Evolutionary conservation across 1,140 invertebrate genomes (phyloP), one percentile per base, ranked within the genome.

Genomic region (Megalopta genalis): DNA sequence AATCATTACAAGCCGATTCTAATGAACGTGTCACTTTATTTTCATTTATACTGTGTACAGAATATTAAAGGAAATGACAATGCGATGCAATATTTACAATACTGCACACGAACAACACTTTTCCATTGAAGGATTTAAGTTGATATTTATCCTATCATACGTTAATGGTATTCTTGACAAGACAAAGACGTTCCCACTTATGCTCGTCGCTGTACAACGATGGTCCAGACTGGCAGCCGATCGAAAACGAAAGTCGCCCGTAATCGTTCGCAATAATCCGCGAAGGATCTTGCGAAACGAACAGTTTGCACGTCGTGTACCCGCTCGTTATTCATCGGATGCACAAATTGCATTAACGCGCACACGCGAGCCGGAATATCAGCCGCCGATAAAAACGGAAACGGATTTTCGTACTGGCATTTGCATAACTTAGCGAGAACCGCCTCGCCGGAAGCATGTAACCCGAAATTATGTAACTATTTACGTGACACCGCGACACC

Each of bases 341-440:
- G 23, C 23, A 27, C 9, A 42, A 54, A 66, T 74, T 57, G n/a
- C 16, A 27, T 74, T 66, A 74, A 66, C 23, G 32, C 23, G 8
- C 25, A 16, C 49, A 68, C 52, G 23, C 54, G 32, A 25, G 14
- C 2, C 21, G 37, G n/a, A 66, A 49, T 46, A 75, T 57, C 49
- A 37, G 21, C 6, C 7, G 16, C 27, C 60, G 25, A 69, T 49
- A 37, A 46, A 69, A 76, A 68, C 14, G 18, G 27, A 59, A 52
- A 52, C 49, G 23, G 49, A 52, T 59, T 76, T 76, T 49, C 21
- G 7, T 1, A 5, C 8, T 8, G 49, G 12, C n/a, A 59, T 68
- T 76, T 59, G 57, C 66, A 70, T 70, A 70, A 70, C 66, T 70
- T 70, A 49, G 37, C n/a, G 25, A 62, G 70, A 69, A n/a, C 12